phyloP scores from a whole-genome alignment of 2,888 invertebrate genomes.

The Pammene fasciana region DNA sequence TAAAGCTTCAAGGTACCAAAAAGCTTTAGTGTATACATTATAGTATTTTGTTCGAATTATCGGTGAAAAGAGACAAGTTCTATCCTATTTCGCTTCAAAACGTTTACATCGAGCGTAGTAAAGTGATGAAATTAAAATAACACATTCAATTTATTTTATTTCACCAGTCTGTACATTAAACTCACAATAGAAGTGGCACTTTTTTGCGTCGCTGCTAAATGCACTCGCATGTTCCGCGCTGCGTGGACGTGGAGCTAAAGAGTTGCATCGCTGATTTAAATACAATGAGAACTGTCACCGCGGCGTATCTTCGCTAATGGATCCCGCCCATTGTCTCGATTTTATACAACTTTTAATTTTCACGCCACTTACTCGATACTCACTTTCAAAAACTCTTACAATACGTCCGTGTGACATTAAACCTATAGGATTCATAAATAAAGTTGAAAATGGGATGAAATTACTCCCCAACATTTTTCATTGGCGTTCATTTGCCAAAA shows the following conservation, averaged over 20 bases:
- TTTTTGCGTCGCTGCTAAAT: neutral
- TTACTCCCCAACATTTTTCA: neutral
- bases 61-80: no score
- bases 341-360: constrained; percentile 13
- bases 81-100: no score
- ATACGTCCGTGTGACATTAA: neutral
- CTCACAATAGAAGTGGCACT: neutral
- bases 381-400: neutral
- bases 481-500: constrained; percentile 13
- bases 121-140: no score
- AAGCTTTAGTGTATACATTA: no score
- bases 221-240: neutral
- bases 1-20: no score
- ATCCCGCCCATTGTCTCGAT: constrained; percentile 16
- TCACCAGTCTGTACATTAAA: no score
- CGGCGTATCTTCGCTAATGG: constrained; percentile 17
- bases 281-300: constrained; percentile 21
- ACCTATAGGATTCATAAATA: neutral
- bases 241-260: neutral
- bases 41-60: no score
- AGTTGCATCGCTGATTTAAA: neutral
- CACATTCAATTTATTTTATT: no score
- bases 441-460: neutral
- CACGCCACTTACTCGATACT: neutral
- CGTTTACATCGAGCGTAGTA: no score